Evolutionary conservation across 1,140 invertebrate genomes (phyloP).

Genomic region (Hycleus phaleratus): DNA sequence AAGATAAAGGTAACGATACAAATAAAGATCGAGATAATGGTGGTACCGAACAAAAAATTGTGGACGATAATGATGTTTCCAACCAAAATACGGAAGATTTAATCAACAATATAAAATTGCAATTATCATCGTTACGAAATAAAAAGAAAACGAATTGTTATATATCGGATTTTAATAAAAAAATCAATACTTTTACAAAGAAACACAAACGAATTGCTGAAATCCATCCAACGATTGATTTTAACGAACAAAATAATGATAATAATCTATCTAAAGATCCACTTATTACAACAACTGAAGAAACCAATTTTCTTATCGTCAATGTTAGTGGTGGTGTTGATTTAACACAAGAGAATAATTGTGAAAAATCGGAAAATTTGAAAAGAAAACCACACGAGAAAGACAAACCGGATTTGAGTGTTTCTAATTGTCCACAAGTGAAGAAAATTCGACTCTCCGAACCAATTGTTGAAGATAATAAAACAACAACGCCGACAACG

Average conservation of each 20-base stretch:
- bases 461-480: not conserved
- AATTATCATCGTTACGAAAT: constrained; percentile 24
- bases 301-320: constrained; percentile 10
- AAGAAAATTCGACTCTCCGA: not conserved
- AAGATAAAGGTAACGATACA: too few relatives aligned
- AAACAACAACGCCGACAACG: not conserved
- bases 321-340: constrained; percentile 14
- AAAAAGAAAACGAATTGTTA: constrained; percentile 20
- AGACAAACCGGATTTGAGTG: too few relatives aligned
- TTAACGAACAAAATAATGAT: not conserved
- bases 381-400: too few relatives aligned
- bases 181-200: not conserved
- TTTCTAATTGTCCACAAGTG: not conserved
- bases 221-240: not conserved
- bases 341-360: not conserved
- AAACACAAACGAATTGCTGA: not conserved
- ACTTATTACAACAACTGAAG: constrained; percentile 6
- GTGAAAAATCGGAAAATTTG: not conserved
- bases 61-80: not conserved
- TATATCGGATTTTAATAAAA: constrained; percentile 1
- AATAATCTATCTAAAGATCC: not conserved
- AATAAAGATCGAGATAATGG: too few relatives aligned
- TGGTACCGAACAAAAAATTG: too few relatives aligned
- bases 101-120: constrained; percentile 24
- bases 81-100: constrained; percentile 18